These are phyloP conservation scores for Stichopus chloronotus DNA, from an alignment of 35 echinoderm and acorn worm species.

Conservation along the genomic window DNA sequence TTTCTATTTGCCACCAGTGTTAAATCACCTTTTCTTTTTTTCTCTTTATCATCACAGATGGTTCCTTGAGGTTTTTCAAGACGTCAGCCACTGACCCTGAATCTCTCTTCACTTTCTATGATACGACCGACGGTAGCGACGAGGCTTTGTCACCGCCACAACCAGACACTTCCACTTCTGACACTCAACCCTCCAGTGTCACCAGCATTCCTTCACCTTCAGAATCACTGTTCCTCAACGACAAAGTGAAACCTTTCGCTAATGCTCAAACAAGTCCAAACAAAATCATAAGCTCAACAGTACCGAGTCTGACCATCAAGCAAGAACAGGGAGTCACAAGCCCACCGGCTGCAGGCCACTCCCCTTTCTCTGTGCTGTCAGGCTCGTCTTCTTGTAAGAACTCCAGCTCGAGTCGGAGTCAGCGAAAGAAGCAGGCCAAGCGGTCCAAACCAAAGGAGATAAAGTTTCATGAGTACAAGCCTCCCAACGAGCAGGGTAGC, in stretches of 20 bases:
- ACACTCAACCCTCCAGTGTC: slow-evolving; percentile 48
- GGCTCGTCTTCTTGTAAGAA: slow-evolving; percentile 57
- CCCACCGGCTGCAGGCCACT: slow-evolving; percentile 62
- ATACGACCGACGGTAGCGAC: slow-evolving; percentile 36
- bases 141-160: slow-evolving; percentile 83
- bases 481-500: slow-evolving; percentile 87
- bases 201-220: slow-evolving; percentile 85
- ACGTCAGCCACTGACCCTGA: slow-evolving; percentile 35
- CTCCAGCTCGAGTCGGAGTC: slow-evolving; percentile 54
- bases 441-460: slow-evolving; percentile 96
- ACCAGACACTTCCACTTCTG: slow-evolving; percentile 60
- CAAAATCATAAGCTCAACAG: slow-evolving; percentile 51
- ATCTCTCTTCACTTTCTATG: slow-evolving; percentile 40
- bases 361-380: slow-evolving; percentile 45
- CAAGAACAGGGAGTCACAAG: slow-evolving; percentile 85
- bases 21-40: background rate
- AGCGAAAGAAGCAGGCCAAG: slow-evolving; percentile 91
- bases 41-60: slow-evolving; percentile 76
- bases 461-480: slow-evolving; percentile 99
- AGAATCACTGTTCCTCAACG: slow-evolving; percentile 61
- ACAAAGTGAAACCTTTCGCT: slow-evolving; percentile 27
- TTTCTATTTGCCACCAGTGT: too few species aligned
- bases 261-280: slow-evolving; percentile 54
- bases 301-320: slow-evolving; percentile 69
- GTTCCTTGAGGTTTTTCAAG: slow-evolving; percentile 86